Evolutionary conservation across 2,113 vertebrate genomes (phyloP).

Genomic region (Siniperca knerii): DNA sequence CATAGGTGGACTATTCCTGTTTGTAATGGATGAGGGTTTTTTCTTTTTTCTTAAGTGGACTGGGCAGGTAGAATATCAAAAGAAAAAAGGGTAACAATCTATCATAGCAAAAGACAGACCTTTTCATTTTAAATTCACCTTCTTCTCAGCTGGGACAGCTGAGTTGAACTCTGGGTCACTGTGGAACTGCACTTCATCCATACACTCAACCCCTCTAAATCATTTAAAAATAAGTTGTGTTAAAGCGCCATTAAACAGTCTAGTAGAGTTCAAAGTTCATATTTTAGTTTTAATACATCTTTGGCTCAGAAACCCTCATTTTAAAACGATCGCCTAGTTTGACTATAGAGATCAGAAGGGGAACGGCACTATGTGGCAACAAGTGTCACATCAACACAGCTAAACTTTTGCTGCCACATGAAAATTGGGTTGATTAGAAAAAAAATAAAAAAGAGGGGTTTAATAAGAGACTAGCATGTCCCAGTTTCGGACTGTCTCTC

Average conservation of each 20-base stretch:
- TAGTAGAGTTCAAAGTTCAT: slow-evolving; percentile 52
- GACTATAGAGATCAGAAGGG: slow-evolving; percentile 10
- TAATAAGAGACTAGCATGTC: slow-evolving; percentile 42
- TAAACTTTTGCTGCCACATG: slow-evolving; percentile 17
- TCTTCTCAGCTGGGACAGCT: slow-evolving; percentile 37
- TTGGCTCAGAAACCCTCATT: slow-evolving; percentile 15
- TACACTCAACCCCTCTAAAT: slow-evolving; percentile 62
- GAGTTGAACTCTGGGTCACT: slow-evolving; percentile 59
- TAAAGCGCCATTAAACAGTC: slow-evolving; percentile 39
- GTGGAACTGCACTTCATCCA: slow-evolving; percentile 61
- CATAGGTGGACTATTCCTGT: background rate
- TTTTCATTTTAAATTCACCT: slow-evolving; percentile 55
- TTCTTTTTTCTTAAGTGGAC: background rate
- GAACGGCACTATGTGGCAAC: background rate
- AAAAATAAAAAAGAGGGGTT: slow-evolving; percentile 14
- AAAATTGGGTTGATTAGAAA: slow-evolving; percentile 45
- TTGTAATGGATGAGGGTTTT: slow-evolving; percentile 27
- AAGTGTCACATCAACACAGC: slow-evolving; percentile 34
- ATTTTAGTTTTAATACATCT: slow-evolving; percentile 50
- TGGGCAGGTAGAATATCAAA: slow-evolving; percentile 45
- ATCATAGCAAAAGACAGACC: slow-evolving; percentile 5
- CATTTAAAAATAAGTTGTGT: slow-evolving; percentile 54
- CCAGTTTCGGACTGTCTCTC: slow-evolving; percentile 62
- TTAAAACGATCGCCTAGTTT: background rate
- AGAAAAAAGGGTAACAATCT: slow-evolving; percentile 18